Percentiles rank a stretch among this genome's conserved stretches.
These are phyloP conservation scores for Sphecodes monilicornis DNA, from an alignment of 2,888 invertebrate genomes.

Conservation along the genomic window DNA sequence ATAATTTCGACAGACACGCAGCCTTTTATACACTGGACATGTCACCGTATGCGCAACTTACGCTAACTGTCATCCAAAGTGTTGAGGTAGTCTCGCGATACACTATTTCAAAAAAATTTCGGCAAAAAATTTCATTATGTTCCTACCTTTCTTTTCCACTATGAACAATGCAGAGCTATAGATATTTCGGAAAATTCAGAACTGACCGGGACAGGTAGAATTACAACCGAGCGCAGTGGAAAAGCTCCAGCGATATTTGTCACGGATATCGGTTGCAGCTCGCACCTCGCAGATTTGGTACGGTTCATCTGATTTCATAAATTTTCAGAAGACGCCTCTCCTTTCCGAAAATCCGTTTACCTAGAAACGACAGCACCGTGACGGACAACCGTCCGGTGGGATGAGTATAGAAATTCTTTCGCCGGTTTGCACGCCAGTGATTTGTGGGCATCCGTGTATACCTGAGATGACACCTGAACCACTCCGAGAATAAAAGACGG, in stretches of 20 bases:
- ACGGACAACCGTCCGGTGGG: not conserved
- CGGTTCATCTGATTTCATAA: slow-evolving; percentile 22
- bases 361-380: slow-evolving; percentile 15
- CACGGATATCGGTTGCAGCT: slow-evolving; percentile 41
- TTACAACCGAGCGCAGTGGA: not conserved
- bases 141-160: not conserved
- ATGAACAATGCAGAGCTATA: not conserved
- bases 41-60: not conserved
- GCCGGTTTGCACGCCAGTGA: slow-evolving; percentile 35
- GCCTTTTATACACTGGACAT: too few relatives aligned
- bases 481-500: not conserved
- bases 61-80: too few relatives aligned
- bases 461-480: slow-evolving; percentile 36
- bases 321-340: not conserved
- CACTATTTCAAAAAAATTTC: not conserved
- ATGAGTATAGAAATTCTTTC: not conserved
- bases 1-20: too few relatives aligned
- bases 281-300: slow-evolving; percentile 11
- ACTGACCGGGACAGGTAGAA: not conserved
- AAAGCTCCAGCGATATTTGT: slow-evolving; percentile 29
- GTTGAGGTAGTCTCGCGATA: not conserved
- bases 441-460: slow-evolving; percentile 26
- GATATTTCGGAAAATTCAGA: not conserved
- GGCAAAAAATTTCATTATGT: not conserved
- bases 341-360: slow-evolving; percentile 1